These are phyloP conservation scores for Ptiloglossa arizonensis DNA, from an alignment of 1,140 invertebrate species.

Conservation along the genomic window DNA sequence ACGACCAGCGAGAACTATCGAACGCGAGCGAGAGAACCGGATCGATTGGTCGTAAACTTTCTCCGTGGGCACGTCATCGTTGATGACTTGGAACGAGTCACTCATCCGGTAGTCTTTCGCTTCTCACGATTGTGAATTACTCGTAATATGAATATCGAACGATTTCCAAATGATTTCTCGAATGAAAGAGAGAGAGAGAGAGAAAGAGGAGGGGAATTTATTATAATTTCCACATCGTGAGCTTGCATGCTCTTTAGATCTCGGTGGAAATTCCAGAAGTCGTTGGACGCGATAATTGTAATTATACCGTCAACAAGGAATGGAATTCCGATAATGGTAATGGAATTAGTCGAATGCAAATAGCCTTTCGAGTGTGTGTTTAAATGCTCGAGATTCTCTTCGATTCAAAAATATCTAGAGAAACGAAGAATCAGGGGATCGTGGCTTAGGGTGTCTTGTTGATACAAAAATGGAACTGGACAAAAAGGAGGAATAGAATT, in stretches of 20 bases:
- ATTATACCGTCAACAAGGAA: neutral
- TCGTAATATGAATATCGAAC: slow-evolving; percentile 7
- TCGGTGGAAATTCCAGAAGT: neutral
- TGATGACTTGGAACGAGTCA: slow-evolving; percentile 7
- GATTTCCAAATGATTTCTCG: neutral
- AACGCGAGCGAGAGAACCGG: neutral
- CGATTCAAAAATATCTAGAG: too few species aligned
- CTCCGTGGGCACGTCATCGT: neutral
- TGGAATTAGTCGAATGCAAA: neutral
- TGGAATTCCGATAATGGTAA: too few species aligned
- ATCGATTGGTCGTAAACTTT: slow-evolving; percentile 9
- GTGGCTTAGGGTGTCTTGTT: too few species aligned
- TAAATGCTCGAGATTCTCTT: too few species aligned
- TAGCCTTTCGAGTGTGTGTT: too few species aligned
- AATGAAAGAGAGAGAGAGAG: too few species aligned
- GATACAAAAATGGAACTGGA: too few species aligned
- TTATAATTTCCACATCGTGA: neutral
- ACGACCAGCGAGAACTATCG: neutral
- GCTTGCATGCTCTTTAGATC: neutral
- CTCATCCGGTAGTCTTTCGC: neutral
- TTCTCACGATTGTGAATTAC: neutral
- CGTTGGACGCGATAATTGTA: neutral
- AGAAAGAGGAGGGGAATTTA: too few species aligned
- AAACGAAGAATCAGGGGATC: too few species aligned
- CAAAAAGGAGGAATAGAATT: too few species aligned